Evolutionary conservation across 2,797 vertebrate genomes (phyloP).

Genomic region (Hephaestus fuliginosus): DNA sequence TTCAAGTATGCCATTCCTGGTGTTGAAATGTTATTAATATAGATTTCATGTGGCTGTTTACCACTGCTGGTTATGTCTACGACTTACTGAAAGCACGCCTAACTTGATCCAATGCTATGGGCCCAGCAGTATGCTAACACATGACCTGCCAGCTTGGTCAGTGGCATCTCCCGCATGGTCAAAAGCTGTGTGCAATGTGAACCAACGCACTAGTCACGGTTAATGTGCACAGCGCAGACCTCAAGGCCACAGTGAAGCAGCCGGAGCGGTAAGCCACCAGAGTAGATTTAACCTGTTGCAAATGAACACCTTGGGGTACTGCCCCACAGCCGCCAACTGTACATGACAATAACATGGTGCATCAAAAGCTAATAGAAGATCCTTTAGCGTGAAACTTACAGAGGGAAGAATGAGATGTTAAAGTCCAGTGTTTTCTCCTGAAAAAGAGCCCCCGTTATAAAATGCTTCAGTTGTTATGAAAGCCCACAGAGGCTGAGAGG

Average conservation of each 20-base stretch:
- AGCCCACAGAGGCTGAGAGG: conserved; percentile 43
- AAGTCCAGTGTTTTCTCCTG: conserved; percentile 32
- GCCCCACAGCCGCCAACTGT: neutral
- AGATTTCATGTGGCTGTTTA: conserved; percentile 57
- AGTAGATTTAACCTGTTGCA: conserved; percentile 30
- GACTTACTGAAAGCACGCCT: conserved; percentile 52
- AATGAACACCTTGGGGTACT: conserved; percentile 5
- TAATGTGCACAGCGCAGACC: conserved; percentile 36
- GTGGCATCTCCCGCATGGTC: conserved; percentile 55
- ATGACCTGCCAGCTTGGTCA: conserved; percentile 53
- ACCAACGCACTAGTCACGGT: conserved; percentile 44
- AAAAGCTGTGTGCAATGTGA: conserved; percentile 47
- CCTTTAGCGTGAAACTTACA: neutral
- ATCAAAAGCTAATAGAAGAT: conserved; percentile 12
- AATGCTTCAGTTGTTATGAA: conserved; percentile 63
- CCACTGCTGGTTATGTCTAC: conserved; percentile 42
- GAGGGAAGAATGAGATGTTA: conserved; percentile 15
- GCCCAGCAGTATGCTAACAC: conserved; percentile 38
- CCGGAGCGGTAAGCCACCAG: conserved; percentile 38
- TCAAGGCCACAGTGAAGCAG: conserved; percentile 41
- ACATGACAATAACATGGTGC: neutral
- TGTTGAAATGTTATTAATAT: conserved; percentile 50
- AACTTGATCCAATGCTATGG: conserved; percentile 39
- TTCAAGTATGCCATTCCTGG: conserved; percentile 52
- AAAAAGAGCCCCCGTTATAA: conserved; percentile 37